These are phyloP conservation scores for Hybos culiciformis DNA, from an alignment of 2,888 invertebrate species.

Conservation along the genomic window DNA sequence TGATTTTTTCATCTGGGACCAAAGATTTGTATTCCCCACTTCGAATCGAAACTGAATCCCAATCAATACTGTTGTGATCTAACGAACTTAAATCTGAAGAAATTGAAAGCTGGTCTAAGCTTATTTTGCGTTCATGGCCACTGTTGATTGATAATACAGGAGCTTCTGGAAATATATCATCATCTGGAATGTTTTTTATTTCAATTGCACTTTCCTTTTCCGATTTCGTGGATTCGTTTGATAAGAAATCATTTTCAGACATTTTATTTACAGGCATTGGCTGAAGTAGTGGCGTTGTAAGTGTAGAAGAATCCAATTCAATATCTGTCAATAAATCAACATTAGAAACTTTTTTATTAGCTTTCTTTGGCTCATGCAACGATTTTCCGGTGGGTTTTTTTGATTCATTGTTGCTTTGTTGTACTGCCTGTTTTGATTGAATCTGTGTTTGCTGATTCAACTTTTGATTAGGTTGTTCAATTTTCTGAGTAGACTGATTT, in stretches of 20 bases:
- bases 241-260: slow-evolving; percentile 2
- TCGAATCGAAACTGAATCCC: slow-evolving; percentile 27
- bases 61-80: slow-evolving; percentile 29
- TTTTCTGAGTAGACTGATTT: slow-evolving; percentile 5
- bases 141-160: background rate
- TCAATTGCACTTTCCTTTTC: slow-evolving; percentile 2
- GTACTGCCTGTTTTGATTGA: background rate
- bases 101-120: slow-evolving; percentile 30
- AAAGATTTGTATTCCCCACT: slow-evolving; percentile 25
- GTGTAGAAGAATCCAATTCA: slow-evolving; percentile 40
- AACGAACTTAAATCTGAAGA: slow-evolving; percentile 32
- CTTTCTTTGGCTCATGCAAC: slow-evolving; percentile 7
- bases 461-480: slow-evolving; percentile 1
- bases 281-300: slow-evolving; percentile 25
- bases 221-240: slow-evolving; percentile 1
- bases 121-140: slow-evolving; percentile 21
- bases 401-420: background rate
- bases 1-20: slow-evolving; percentile 7
- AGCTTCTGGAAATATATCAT: slow-evolving; percentile 12
- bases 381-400: background rate
- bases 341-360: slow-evolving; percentile 30
- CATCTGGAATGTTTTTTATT: slow-evolving; percentile 7
- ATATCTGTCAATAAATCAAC: slow-evolving; percentile 64
- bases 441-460: slow-evolving; percentile 2
- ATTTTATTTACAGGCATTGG: slow-evolving; percentile 22